Evolutionary conservation across 1,140 invertebrate genomes (phyloP).

Genomic region (Calycopis cecrops): DNA sequence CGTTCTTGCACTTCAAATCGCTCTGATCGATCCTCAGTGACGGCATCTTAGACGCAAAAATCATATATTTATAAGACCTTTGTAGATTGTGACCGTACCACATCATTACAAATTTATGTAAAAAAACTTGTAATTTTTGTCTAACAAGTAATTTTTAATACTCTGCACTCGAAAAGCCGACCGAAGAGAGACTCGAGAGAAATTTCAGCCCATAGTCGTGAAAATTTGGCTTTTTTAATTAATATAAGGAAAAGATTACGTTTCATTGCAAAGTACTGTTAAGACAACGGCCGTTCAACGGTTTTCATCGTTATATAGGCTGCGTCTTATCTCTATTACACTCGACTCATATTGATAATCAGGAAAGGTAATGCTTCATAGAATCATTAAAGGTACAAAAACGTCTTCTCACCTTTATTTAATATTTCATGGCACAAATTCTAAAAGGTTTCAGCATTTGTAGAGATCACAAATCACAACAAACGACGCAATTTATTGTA

Average conservation of each 20-base stretch:
- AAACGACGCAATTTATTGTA: too few relatives aligned
- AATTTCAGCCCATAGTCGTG: constrained; percentile 48
- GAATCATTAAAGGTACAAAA: not conserved
- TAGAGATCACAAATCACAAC: too few relatives aligned
- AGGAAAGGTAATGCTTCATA: constrained; percentile 1
- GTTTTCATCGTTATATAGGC: constrained; percentile 61
- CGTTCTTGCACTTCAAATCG: constrained; percentile 95
- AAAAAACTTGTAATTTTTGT: constrained; percentile 11
- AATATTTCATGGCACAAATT: constrained; percentile 1
- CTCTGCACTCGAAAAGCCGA: constrained; percentile 45
- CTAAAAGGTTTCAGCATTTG: too few relatives aligned
- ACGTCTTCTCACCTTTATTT: constrained; percentile 8
- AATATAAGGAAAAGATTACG: constrained; percentile 26
- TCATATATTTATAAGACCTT: constrained; percentile 75
- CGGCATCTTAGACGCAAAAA: constrained; percentile 84
- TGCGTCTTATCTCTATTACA: constrained; percentile 48
- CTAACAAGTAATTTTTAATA: constrained; percentile 34
- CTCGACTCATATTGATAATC: constrained; percentile 19
- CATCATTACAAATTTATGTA: constrained; percentile 36
- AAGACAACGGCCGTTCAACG: constrained; percentile 56
- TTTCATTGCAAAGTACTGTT: constrained; percentile 40
- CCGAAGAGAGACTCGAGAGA: constrained; percentile 34
- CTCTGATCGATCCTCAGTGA: constrained; percentile 86
- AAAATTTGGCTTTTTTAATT: constrained; percentile 23
- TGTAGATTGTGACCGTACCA: constrained; percentile 69